Evolutionary conservation across 1,140 invertebrate species (phyloP), one percentile per base, ranked within the genome.

Genomic region (Zaprionus nigranus): DNA sequence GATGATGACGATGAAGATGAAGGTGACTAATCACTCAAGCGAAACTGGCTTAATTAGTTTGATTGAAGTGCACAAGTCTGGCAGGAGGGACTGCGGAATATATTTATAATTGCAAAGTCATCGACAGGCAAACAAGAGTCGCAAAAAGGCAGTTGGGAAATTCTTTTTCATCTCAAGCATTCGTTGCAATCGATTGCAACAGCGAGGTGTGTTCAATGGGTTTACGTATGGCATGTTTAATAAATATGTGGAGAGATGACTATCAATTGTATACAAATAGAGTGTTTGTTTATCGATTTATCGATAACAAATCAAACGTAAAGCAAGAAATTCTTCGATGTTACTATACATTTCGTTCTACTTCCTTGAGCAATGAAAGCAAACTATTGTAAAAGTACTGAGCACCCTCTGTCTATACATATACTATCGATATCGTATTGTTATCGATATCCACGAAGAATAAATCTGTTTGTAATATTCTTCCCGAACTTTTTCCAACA

Each of bases 11-110:
- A 12, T 51, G 12, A 46, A 2, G 40, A 46, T 46, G n/a, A 46
- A 12, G 12, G 20, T 51, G 46, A 51, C 46, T 20, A 51, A 24
- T 51, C 46, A 13, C 20, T 51, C 46, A 51, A 11, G 17, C 46
- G 46, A 51, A 51, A 51, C 46, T 51, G 20, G 3, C 11, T 13
- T 51, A 51, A 51, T 51, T 51, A 51, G 20, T 51, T 51, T 51
- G 17, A 51, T 51, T 51, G 20, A 46, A 7, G 15, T 7, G 12
- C 46, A 17, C 6, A n/a, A 34, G 30, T 9, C 38, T 15, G 4
- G 13, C 38, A 40, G 17, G 9, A 9, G 46, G 17, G 15, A 13
- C 12, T 24, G 46, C 20, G 20, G 5, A 22, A 46, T 46, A 46
- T 46, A 17, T 20, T 13, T 24, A 22, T 49, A 49, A 49, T 51